A percentile compares a stretch with the other conserved stretches of the same genome.
phyloP scores from a whole-genome alignment of 2,797 vertebrate genomes.

The Sparus aurata region DNA sequence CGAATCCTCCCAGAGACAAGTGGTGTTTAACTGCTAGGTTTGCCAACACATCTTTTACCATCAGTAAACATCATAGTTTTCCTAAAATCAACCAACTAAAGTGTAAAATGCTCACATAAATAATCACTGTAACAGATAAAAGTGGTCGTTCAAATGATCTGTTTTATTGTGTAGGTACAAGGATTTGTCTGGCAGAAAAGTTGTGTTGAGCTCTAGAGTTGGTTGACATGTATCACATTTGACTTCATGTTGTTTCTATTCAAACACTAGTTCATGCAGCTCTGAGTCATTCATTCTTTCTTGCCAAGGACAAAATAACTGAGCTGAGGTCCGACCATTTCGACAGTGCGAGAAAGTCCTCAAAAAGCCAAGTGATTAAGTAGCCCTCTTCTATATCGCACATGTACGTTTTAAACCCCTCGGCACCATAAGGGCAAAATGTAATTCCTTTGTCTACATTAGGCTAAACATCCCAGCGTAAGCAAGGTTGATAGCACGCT shows the following conservation, averaged over 20 bases:
- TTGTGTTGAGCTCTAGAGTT: not conserved
- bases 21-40: too few relatives aligned
- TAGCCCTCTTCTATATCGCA: not conserved
- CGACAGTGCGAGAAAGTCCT: not conserved
- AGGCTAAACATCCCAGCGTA: conserved; percentile 51
- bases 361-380: not conserved
- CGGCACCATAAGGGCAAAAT: conserved; percentile 33
- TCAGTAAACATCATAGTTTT: too few relatives aligned
- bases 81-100: too few relatives aligned
- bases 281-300: not conserved
- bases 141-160: too few relatives aligned
- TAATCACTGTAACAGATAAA: too few relatives aligned
- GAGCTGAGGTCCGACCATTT: not conserved
- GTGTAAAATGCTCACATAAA: too few relatives aligned
- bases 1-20: too few relatives aligned
- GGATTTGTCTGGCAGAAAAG: not conserved
- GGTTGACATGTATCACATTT: too few relatives aligned
- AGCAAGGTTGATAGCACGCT: conserved; percentile 25
- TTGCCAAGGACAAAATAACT: not conserved
- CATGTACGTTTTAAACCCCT: conserved; percentile 23
- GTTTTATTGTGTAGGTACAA: too few relatives aligned
- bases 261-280: not conserved
- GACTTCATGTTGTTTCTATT: not conserved
- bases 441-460: conserved; percentile 60
- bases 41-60: too few relatives aligned